Evolutionary conservation across 1,140 invertebrate genomes (phyloP), one percentile per base, ranked within the genome.

Genomic region (Pseudomyrmex gracilis): DNA sequence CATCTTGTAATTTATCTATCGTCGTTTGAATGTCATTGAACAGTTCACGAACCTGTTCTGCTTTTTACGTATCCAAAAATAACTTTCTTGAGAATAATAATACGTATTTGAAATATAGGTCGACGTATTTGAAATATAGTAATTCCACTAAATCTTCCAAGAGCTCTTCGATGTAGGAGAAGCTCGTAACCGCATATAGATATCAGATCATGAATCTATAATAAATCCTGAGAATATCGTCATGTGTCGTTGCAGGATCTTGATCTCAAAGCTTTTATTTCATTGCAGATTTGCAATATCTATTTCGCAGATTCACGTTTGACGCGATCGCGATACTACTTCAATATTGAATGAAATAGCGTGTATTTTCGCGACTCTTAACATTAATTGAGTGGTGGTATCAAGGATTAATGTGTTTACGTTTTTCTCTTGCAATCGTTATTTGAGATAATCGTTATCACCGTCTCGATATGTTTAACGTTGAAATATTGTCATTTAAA

Each of bases 161-260:
- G 1, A 80, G 12, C 53, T 24, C 43, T 15, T 71, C n/a, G 13
- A 68, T 67, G 20, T 71, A 34, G n/a, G 43, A 34, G 5, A 34
- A 34, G 3, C 57, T 68, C 15, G 22, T 70, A 80, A 71, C 70
- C 66, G 53, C 70, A 80, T 71, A 80, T 57, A 12, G 45, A 20
- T 49, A 80, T 70, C 34, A 68, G 68, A 78, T 68, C 51, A 70
- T 68, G 51, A 78, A 68, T 68, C 34, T 53, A 51, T 78, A 13
- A 68, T 66, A 68, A 70, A 70, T 80, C 53, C 15, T 70, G 51
- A 70, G 12, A 80, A 80, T 58, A 70, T 70, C 43, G 66, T 8
- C 53, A 58, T 58, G 34, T 64, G 15, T 34, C 34, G 34, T 34
- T 13, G 22, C 9, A 22, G 60, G 49, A 71, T 45, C 45, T 13